phyloP scores from a whole-genome alignment of 1,140 invertebrate genomes.

The Ylistrum balloti region DNA sequence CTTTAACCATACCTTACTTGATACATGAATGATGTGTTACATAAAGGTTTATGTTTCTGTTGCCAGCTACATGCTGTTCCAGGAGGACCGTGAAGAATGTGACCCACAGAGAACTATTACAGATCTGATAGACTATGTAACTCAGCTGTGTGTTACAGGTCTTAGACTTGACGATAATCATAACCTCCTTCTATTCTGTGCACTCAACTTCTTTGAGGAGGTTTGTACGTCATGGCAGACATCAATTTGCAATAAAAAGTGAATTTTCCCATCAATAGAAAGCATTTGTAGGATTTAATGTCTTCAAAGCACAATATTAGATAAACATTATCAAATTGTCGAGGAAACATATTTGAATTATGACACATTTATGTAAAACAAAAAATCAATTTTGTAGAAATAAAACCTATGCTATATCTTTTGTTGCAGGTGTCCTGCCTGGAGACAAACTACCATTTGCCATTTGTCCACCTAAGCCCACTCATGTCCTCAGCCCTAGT shows the following conservation, averaged over 20 bases:
- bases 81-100: constrained; percentile 54
- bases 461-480: background rate
- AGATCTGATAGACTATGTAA: constrained; percentile 57
- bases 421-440: background rate
- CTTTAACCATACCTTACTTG: too few species aligned
- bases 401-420: too few species aligned
- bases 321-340: too few species aligned
- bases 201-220: constrained; percentile 58
- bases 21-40: too few species aligned
- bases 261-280: too few species aligned
- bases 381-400: too few species aligned
- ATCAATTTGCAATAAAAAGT: too few species aligned
- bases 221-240: constrained; percentile 57
- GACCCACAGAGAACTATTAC: constrained; percentile 46
- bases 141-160: constrained; percentile 55
- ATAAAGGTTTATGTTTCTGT: background rate
- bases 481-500: background rate
- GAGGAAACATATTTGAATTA: too few species aligned
- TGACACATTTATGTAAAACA: too few species aligned
- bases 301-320: too few species aligned
- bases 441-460: background rate
- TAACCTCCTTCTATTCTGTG: constrained; percentile 56
- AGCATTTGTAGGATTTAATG: too few species aligned
- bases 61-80: constrained; percentile 56
- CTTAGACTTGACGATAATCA: constrained; percentile 62